These are phyloP conservation scores for Drosophila phalerata DNA, from an alignment of 2,888 invertebrate species.

Conservation along the genomic window DNA sequence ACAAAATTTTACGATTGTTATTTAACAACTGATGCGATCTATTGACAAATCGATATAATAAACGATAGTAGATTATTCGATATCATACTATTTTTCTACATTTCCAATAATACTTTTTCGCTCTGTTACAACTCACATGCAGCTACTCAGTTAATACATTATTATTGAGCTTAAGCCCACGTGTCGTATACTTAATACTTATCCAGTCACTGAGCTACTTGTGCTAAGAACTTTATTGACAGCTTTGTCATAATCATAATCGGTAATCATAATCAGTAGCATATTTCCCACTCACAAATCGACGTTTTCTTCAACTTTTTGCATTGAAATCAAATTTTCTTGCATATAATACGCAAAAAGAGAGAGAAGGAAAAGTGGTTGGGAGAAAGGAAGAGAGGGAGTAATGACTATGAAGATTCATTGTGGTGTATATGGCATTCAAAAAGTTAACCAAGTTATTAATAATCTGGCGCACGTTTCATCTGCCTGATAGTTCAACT, in stretches of 20 bases:
- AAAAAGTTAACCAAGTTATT: slow-evolving; percentile 58
- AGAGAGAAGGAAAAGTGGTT: neutral
- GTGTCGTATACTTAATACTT: slow-evolving; percentile 45
- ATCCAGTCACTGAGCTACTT: slow-evolving; percentile 22
- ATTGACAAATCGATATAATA: neutral
- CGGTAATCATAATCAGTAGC: slow-evolving; percentile 37
- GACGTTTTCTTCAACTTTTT: slow-evolving; percentile 9
- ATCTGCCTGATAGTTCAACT: slow-evolving; percentile 53
- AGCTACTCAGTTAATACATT: slow-evolving; percentile 26
- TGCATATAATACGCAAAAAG: neutral
- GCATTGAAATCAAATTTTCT: slow-evolving; percentile 32
- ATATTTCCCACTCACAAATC: neutral
- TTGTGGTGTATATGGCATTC: slow-evolving; percentile 14
- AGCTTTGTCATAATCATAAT: slow-evolving; percentile 12
- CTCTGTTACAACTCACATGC: slow-evolving; percentile 1
- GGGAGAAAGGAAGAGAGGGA: neutral
- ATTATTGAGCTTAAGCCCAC: slow-evolving; percentile 18
- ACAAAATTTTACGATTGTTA: neutral
- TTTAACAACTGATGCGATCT: neutral
- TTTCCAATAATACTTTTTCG: neutral
- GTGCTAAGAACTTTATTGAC: slow-evolving; percentile 35
- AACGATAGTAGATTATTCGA: neutral
- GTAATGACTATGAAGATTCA: slow-evolving; percentile 12
- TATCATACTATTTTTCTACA: neutral
- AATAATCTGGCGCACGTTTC: slow-evolving; percentile 53